phyloP scores from a whole-genome alignment of 2,797 vertebrate species.

The Danio albolineatus region DNA sequence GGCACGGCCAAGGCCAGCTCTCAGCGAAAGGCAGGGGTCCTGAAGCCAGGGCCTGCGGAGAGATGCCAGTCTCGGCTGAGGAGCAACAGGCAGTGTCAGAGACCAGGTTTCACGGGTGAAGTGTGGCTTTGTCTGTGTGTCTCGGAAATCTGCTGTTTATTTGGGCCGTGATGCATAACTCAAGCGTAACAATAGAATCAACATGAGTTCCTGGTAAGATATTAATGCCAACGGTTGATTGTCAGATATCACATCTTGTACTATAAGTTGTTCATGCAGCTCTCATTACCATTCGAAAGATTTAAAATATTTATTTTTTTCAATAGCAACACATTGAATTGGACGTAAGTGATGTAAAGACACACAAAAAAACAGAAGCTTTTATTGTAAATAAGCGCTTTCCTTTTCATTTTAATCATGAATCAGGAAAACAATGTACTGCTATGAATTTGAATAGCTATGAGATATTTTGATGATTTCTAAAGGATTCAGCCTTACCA shows the following conservation, averaged over 20 bases:
- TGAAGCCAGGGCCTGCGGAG: slow-evolving; percentile 65
- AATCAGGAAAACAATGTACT: background rate
- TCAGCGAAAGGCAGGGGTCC: slow-evolving; percentile 77
- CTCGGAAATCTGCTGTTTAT: slow-evolving; percentile 10
- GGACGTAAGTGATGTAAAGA: background rate
- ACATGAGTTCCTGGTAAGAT: slow-evolving; percentile 10
- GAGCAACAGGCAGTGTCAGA: slow-evolving; percentile 75
- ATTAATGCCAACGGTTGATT: background rate
- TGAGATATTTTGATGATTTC: background rate
- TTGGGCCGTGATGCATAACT: background rate
- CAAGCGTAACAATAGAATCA: slow-evolving; percentile 16
- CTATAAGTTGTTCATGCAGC: background rate
- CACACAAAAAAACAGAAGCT: background rate
- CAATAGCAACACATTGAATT: background rate
- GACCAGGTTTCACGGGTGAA: slow-evolving; percentile 68
- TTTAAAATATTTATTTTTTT: background rate
- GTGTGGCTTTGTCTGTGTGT: slow-evolving; percentile 69
- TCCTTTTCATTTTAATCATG: too few relatives aligned
- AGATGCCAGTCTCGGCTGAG: slow-evolving; percentile 79
- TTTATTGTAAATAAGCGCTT: background rate
- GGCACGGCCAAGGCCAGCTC: slow-evolving; percentile 74
- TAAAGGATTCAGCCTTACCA: background rate
- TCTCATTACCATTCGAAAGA: background rate
- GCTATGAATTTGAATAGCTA: background rate
- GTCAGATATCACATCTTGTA: slow-evolving; percentile 13